These are phyloP conservation scores for Petaurus breviceps DNA, from an alignment of 2,113 vertebrate genomes.

Conservation along the genomic window DNA sequence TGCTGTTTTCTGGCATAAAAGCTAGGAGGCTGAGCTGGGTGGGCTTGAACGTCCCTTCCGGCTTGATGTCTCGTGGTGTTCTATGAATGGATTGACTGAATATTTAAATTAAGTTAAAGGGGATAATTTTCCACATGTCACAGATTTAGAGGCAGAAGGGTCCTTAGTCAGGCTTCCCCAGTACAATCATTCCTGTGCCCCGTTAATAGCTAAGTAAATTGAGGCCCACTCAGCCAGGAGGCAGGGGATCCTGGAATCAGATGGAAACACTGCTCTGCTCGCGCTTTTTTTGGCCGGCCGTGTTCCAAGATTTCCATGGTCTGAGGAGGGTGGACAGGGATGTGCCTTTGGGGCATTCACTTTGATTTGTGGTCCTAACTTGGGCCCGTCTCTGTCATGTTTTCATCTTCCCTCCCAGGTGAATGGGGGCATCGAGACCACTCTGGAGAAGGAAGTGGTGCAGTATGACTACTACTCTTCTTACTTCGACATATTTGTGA, in stretches of 20 bases:
- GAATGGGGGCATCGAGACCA: slow-evolving; percentile 90
- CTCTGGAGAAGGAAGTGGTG: slow-evolving; percentile 92
- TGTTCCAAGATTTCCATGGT: slow-evolving; percentile 6
- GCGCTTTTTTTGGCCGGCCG: background rate
- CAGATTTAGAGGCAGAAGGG: background rate
- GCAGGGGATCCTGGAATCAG: background rate
- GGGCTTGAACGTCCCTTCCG: background rate
- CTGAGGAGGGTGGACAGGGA: background rate
- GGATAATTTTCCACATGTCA: background rate
- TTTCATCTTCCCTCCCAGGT: slow-evolving; percentile 83
- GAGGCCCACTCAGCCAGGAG: background rate
- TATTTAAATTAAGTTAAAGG: background rate
- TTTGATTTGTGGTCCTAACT: background rate
- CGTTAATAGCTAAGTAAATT: background rate
- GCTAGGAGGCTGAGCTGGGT: too few relatives aligned
- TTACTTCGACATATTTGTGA: slow-evolving; percentile 99
- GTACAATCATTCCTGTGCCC: background rate
- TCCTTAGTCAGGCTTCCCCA: background rate
- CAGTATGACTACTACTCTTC: slow-evolving; percentile 94
- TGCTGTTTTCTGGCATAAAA: background rate
- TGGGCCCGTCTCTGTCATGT: background rate
- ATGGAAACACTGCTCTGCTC: background rate
- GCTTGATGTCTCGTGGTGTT: too few relatives aligned
- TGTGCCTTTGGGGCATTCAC: background rate
- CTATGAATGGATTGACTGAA: background rate